phyloP scores from a whole-genome alignment of 35 echinoderm and acorn worm species.

The Patiria miniata region DNA sequence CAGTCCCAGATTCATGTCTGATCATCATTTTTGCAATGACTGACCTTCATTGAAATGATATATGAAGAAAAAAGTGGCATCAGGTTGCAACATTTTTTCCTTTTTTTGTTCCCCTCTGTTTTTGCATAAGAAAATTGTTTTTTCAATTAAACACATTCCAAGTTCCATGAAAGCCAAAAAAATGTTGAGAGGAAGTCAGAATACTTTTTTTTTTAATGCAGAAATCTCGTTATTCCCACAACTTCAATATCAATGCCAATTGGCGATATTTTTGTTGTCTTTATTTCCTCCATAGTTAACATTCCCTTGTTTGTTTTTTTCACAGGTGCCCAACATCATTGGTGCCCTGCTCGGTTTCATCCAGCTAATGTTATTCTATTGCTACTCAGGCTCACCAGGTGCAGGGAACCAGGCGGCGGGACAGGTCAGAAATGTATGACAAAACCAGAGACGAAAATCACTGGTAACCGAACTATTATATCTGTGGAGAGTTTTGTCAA shows the following conservation, averaged over 20 bases:
- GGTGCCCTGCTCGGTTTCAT: conserved; percentile 43
- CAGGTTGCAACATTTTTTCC: no score
- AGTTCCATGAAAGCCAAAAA: background rate
- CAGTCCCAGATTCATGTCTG: no score
- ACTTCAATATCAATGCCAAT: background rate
- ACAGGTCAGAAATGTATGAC: background rate
- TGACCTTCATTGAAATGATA: no score
- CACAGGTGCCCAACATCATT: conserved; percentile 53
- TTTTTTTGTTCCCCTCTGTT: background rate
- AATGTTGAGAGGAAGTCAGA: background rate
- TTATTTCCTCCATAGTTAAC: background rate
- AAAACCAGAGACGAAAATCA: background rate
- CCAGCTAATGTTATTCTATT: conserved; percentile 36
- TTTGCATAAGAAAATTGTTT: no score
- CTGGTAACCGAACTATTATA: background rate
- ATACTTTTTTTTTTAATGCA: background rate
- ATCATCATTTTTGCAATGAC: no score
- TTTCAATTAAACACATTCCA: background rate
- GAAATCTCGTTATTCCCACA: background rate
- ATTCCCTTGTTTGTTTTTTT: background rate
- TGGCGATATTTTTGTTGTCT: background rate
- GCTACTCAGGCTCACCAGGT: conserved; percentile 36
- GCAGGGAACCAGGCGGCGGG: background rate
- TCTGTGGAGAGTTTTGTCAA: background rate
- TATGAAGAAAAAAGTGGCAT: no score